A percentile compares a stretch with the other conserved stretches of the same genome.
Conservation (phyloP, 2,888 invertebrate species). For the Labia minor region DNA sequence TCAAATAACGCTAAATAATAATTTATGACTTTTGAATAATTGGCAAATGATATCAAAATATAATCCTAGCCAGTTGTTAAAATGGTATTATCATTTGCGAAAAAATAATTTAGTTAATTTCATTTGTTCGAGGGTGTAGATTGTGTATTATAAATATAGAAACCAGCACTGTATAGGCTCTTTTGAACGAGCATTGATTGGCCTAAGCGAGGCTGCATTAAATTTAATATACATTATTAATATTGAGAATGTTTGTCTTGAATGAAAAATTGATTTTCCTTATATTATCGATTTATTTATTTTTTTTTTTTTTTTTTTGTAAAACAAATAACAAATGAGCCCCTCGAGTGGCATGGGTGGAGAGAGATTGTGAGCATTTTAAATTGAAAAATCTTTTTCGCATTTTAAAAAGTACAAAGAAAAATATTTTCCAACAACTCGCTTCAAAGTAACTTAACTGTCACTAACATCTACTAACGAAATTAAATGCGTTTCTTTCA, state of each 20-base stretch:
- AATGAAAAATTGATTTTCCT: neutral
- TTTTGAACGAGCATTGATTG: neutral
- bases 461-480: conserved; percentile 7
- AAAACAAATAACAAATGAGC: conserved; percentile 1
- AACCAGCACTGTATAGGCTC: neutral
- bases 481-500: conserved; percentile 1
- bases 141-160: neutral
- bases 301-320: neutral
- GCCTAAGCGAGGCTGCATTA: neutral
- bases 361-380: neutral
- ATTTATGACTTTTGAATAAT: neutral
- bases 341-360: neutral
- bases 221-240: neutral
- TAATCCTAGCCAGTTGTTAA: neutral
- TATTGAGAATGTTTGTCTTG: neutral
- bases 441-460: conserved; percentile 13
- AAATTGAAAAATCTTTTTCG: neutral
- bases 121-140: neutral
- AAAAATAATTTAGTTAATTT: neutral
- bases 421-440: neutral
- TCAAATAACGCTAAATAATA: neutral
- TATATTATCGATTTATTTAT: neutral
- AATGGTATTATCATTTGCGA: neutral
- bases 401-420: neutral
- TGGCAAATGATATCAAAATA: neutral